Base-by-base conservation (phyloP, 1,140 invertebrate genomes). In the Tetramorium parvispinum region DNA sequence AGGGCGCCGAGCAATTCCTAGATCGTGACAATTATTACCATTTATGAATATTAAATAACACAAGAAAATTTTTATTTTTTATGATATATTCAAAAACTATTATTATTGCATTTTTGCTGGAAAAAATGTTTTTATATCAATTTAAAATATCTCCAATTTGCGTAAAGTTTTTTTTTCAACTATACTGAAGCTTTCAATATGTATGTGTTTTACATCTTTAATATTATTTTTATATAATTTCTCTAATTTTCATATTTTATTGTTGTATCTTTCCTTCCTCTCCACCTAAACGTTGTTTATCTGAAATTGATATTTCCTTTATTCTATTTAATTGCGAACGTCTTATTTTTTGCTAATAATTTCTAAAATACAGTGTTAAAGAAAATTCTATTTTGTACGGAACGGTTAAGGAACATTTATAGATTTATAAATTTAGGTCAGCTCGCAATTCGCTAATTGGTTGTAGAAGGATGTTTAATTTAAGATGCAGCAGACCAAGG, bases 401-500 rank as follows among this genome's bases (percentile, higher is more conserved):
- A 32, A 32, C 32, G 32, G 32, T 32, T n/a, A 24, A 24, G 21
- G 18, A 27, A 11, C 21, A 16, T 46, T n/a, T 53, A 24, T n/a
- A 11, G 32, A 53, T 73, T 51, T 27, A 8, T 7, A 43, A 43
- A 43, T 43, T 43, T 32, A 53, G 16, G 16, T 53, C 46, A 51
- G 3, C 27, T n/a, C 16, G 46, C n/a, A 53, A 32, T 73, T 32
- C 24, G 21, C 49, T 73, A 73, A 73, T 73, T 73, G 66, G 11
- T 73, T 32, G 70, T n/a, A 53, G 53, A 27, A 73, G 16, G 27
- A 32, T 21, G 43, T 53, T 73, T 73, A 73, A 37, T 53, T 53
- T 32, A 18, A 53, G 70, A n/a, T 51, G 46, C 32, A 53, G 43
- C 24, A 8, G 46, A 32, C 7, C 37, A 24, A 27, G 18, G 53